A percentile compares a stretch with the other conserved stretches of the same genome.
Evolutionary conservation across 2,797 vertebrate genomes (phyloP).

Genomic region (Apodemus agrarius): DNA sequence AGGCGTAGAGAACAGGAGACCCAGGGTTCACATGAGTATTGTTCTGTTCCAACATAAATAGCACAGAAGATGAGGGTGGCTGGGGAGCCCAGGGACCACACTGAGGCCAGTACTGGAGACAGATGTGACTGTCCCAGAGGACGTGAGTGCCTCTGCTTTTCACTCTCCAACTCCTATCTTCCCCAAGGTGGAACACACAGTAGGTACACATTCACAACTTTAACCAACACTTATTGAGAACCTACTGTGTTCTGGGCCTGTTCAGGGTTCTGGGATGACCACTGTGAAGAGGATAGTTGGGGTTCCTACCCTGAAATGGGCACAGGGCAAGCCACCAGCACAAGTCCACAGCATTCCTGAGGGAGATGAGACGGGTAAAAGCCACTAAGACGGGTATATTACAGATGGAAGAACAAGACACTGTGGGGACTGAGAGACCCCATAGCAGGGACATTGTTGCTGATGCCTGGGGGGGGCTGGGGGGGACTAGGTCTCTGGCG

Average conservation of each 20-base stretch:
- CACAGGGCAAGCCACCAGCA: not conserved
- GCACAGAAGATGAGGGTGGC: not conserved
- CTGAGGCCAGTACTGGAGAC: not conserved
- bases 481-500: not conserved
- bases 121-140: accelerated
- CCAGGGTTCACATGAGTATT: not conserved
- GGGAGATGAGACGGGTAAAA: accelerated
- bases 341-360: not conserved
- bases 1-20: slow-evolving; percentile 50
- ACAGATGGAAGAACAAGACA: not conserved
- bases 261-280: not conserved
- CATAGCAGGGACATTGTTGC: too few species aligned
- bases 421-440: not conserved
- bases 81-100: not conserved
- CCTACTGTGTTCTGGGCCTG: not conserved
- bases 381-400: not conserved
- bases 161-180: not conserved
- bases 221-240: not conserved
- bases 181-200: not conserved
- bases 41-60: slow-evolving; percentile 78
- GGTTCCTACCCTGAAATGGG: not conserved
- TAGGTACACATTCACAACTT: not conserved
- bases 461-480: not conserved
- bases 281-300: not conserved
- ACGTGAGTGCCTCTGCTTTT: not conserved